Conservation (phyloP, 2,797 vertebrate genomes). For the Clarias fuscus region DNA sequence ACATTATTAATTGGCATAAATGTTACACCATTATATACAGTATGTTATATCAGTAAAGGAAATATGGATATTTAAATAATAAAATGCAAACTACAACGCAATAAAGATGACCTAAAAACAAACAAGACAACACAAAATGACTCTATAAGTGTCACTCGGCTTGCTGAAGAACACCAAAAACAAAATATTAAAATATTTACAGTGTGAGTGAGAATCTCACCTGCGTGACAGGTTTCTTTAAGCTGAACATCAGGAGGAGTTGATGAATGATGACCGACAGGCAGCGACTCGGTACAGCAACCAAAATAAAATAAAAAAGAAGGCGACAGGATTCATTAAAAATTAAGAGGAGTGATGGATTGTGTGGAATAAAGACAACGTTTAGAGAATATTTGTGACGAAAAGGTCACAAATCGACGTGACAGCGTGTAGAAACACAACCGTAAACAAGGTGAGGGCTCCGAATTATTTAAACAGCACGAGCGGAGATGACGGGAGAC, state of each 20-base stretch:
- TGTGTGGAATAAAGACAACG: slow-evolving; percentile 61
- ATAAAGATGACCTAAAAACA: too few relatives aligned
- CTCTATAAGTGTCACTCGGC: background rate
- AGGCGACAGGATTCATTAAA: slow-evolving; percentile 68
- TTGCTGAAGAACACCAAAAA: background rate
- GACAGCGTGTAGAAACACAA: slow-evolving; percentile 79
- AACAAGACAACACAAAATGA: background rate
- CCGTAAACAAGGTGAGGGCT: slow-evolving; percentile 74
- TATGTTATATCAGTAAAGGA: background rate
- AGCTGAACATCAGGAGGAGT: background rate
- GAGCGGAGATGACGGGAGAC: background rate
- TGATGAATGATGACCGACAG: slow-evolving; percentile 19
- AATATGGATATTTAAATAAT: background rate
- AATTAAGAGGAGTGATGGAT: slow-evolving; percentile 66
- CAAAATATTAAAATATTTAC: background rate
- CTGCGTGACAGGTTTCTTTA: background rate
- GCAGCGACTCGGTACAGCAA: slow-evolving; percentile 55
- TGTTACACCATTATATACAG: background rate
- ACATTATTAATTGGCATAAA: background rate
- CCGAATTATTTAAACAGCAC: slow-evolving; percentile 68
- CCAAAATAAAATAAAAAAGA: slow-evolving; percentile 60
- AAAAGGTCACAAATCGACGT: slow-evolving; percentile 75
- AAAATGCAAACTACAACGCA: too few relatives aligned
- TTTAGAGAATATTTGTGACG: slow-evolving; percentile 70
- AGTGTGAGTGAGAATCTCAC: background rate